These are phyloP conservation scores for Dynastes hyllus DNA, from an alignment of 2,888 invertebrate genomes.

Conservation along the genomic window DNA sequence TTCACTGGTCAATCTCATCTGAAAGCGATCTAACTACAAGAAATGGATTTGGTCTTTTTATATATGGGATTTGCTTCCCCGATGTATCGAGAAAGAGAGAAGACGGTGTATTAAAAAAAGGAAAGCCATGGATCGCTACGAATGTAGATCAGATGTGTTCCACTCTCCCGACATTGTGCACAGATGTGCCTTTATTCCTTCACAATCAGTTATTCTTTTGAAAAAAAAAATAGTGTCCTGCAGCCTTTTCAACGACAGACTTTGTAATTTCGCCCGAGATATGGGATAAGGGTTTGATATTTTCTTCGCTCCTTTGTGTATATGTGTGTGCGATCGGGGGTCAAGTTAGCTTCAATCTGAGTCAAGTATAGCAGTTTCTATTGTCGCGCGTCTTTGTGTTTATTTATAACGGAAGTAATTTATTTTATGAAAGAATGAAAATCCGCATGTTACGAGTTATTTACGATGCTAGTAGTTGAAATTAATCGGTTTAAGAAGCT, in stretches of 20 bases:
- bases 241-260: constrained; percentile 68
- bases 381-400: constrained; percentile 45
- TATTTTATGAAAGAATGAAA: constrained; percentile 42
- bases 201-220: constrained; percentile 70
- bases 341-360: constrained; percentile 63
- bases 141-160: constrained; percentile 59
- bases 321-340: constrained; percentile 60
- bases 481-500: constrained; percentile 19
- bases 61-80: constrained; percentile 61
- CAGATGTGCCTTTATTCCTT: constrained; percentile 64
- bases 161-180: constrained; percentile 60
- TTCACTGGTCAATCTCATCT: constrained; percentile 70
- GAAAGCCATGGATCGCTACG: constrained; percentile 54
- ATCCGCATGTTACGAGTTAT: constrained; percentile 25
- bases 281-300: constrained; percentile 66
- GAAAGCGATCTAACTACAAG: constrained; percentile 69
- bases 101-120: constrained; percentile 59
- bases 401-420: constrained; percentile 52
- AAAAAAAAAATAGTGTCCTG: constrained; percentile 64
- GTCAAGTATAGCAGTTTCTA: constrained; percentile 59
- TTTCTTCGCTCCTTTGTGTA: constrained; percentile 54
- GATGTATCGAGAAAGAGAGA: constrained; percentile 58
- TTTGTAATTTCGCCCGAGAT: constrained; percentile 67
- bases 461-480: constrained; percentile 18
- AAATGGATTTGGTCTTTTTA: constrained; percentile 68